Evolutionary conservation across 2,888 invertebrate genomes (phyloP).

Genomic region (Netelia fuscicornis): DNA sequence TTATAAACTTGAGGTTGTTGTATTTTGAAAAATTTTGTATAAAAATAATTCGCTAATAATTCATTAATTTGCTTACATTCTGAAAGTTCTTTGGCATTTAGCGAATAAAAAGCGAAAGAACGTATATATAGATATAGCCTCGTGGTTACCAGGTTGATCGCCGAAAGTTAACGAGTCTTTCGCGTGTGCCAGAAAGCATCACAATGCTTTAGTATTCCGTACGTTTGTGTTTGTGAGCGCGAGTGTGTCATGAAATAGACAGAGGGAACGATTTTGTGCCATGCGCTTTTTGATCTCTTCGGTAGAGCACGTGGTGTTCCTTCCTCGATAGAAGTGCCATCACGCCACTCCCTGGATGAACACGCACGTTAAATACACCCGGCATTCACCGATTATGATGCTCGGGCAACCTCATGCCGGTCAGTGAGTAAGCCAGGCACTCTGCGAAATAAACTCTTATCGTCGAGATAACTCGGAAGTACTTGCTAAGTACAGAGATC

Average conservation of each 20-base stretch:
- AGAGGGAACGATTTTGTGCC: slow-evolving; percentile 62
- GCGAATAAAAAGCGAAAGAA: slow-evolving; percentile 5
- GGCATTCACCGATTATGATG: slow-evolving; percentile 73
- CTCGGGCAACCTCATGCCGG: slow-evolving; percentile 22
- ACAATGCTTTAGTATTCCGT: slow-evolving; percentile 59
- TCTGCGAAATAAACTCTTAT: slow-evolving; percentile 56
- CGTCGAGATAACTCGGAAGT: background rate
- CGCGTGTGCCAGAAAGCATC: slow-evolving; percentile 80
- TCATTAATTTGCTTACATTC: background rate
- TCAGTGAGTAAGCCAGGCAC: slow-evolving; percentile 28
- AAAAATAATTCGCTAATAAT: background rate
- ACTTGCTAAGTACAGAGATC: background rate
- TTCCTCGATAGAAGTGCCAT: slow-evolving; percentile 58
- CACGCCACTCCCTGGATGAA: slow-evolving; percentile 77
- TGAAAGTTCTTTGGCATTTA: slow-evolving; percentile 1
- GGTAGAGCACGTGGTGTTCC: no score
- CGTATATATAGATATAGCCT: background rate
- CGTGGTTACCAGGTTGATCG: slow-evolving; percentile 44
- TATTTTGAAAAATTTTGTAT: background rate
- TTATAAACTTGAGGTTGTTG: no score
- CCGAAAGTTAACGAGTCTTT: slow-evolving; percentile 80
- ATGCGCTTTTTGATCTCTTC: slow-evolving; percentile 34
- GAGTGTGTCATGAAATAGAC: slow-evolving; percentile 45
- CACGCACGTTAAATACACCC: slow-evolving; percentile 77
- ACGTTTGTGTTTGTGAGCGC: slow-evolving; percentile 40